A percentile compares a stretch with the other conserved stretches of the same genome.
Evolutionary conservation across 2,113 vertebrate genomes (phyloP).

Genomic region (Axis porcinus): DNA sequence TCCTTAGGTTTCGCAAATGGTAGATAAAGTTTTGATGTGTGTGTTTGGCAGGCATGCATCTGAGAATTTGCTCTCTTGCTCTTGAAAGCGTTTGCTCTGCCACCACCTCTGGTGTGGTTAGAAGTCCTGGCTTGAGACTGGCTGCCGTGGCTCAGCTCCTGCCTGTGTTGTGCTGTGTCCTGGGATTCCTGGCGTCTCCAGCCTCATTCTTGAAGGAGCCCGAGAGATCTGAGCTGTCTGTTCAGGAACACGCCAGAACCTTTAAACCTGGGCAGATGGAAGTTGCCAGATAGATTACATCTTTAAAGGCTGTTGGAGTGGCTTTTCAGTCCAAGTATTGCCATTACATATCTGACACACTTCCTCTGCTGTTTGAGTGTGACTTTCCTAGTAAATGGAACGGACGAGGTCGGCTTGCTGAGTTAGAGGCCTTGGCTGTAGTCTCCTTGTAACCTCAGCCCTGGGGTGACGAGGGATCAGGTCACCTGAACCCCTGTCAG

Average conservation of each 20-base stretch:
- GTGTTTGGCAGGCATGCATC: not conserved
- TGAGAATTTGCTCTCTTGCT: not conserved
- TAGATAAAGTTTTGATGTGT: not conserved
- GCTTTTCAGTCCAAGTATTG: not conserved
- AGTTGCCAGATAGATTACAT: not conserved
- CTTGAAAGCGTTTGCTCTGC: not conserved
- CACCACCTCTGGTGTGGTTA: not conserved
- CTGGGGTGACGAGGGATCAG: not conserved
- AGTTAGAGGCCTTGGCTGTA: not conserved
- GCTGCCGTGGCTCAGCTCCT: not conserved
- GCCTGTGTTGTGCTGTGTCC: not conserved
- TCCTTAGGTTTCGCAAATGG: not conserved
- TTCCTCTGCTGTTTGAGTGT: not conserved
- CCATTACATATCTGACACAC: fast-evolving
- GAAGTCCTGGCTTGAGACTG: not conserved
- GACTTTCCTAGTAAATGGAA: not conserved
- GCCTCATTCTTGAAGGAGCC: not conserved
- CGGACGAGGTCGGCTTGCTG: not conserved
- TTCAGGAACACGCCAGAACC: not conserved
- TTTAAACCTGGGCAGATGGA: not conserved
- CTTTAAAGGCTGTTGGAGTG: not conserved
- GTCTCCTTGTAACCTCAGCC: not conserved
- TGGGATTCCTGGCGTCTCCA: not conserved
- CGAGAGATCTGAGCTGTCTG: not conserved
- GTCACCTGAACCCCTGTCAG: not conserved